A percentile compares a stretch with the other conserved stretches of the same genome.
Evolutionary conservation across 2,888 invertebrate species (phyloP).

Genomic region (Pinctada fucata): DNA sequence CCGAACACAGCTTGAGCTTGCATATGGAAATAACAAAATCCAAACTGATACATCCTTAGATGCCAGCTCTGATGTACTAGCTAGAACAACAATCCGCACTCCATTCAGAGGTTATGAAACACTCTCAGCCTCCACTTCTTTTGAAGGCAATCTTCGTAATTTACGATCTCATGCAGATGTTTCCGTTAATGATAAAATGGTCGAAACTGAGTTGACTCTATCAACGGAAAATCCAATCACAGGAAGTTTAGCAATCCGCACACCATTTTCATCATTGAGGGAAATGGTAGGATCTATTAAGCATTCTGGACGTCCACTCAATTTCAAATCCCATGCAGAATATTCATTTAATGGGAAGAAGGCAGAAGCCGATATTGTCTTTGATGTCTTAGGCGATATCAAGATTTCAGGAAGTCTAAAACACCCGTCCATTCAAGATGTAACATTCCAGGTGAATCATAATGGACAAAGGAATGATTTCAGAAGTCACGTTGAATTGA

Average conservation of each 20-base stretch:
- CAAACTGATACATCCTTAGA: conserved; percentile 18
- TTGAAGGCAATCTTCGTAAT: neutral
- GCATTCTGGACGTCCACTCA: conserved; percentile 22
- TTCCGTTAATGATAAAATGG: conserved; percentile 16
- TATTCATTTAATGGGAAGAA: conserved; percentile 13
- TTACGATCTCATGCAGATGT: conserved; percentile 28
- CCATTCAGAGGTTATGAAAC: conserved; percentile 22
- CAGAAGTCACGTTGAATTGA: conserved; percentile 13
- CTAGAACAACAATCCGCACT: conserved; percentile 7
- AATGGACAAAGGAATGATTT: conserved; percentile 8
- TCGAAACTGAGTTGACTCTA: conserved; percentile 14
- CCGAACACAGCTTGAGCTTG: conserved; percentile 11
- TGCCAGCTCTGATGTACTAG: conserved; percentile 18
- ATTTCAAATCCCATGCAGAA: conserved; percentile 37
- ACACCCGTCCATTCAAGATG: conserved; percentile 13
- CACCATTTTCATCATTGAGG: conserved; percentile 22
- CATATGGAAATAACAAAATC: conserved; percentile 22
- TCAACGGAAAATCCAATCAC: neutral
- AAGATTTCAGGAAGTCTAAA: conserved; percentile 11
- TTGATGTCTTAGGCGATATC: neutral
- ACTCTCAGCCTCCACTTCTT: conserved; percentile 7
- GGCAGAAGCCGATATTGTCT: conserved; percentile 20
- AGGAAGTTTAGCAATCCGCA: conserved; percentile 19
- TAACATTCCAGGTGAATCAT: conserved; percentile 21
- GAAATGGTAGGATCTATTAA: conserved; percentile 10